Percentiles rank a stretch among this genome's conserved stretches.
These are phyloP conservation scores for Labroides dimidiatus DNA, from an alignment of 2,797 vertebrate genomes.

Conservation along the genomic window DNA sequence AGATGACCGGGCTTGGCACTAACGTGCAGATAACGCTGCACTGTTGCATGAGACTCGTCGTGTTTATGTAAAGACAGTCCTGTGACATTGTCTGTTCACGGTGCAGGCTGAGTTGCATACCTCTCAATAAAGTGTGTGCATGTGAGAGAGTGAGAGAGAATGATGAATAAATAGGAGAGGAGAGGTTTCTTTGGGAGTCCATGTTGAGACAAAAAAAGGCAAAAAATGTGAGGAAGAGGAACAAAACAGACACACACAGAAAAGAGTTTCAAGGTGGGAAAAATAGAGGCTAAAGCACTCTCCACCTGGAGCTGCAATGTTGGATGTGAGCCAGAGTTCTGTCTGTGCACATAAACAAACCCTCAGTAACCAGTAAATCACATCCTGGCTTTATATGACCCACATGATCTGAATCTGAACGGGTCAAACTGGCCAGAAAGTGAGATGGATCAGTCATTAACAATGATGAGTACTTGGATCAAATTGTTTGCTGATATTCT, in stretches of 20 bases:
- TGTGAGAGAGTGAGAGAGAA: neutral
- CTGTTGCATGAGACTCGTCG: constrained; percentile 49
- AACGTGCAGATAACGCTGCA: constrained; percentile 28
- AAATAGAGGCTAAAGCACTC: neutral
- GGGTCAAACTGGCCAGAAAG: neutral
- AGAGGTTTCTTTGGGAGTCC: neutral
- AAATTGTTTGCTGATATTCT: too few species aligned
- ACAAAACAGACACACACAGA: neutral
- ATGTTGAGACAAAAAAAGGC: too few species aligned
- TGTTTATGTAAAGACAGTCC: constrained; percentile 65
- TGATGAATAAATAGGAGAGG: neutral
- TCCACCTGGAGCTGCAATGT: constrained; percentile 22
- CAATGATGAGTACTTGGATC: neutral
- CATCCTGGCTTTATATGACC: neutral
- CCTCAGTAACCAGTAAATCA: constrained; percentile 12
- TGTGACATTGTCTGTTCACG: constrained; percentile 37
- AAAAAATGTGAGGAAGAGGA: too few species aligned
- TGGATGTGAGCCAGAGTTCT: constrained; percentile 29
- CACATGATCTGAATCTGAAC: constrained; percentile 2
- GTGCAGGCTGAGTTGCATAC: constrained; percentile 23
- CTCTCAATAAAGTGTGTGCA: neutral
- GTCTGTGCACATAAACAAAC: constrained; percentile 20
- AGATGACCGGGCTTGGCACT: constrained; percentile 48
- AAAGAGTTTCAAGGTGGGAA: neutral
- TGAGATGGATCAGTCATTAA: neutral